Base-by-base conservation (phyloP, 2,113 vertebrate species). In the Plestiodon gilberti region DNA sequence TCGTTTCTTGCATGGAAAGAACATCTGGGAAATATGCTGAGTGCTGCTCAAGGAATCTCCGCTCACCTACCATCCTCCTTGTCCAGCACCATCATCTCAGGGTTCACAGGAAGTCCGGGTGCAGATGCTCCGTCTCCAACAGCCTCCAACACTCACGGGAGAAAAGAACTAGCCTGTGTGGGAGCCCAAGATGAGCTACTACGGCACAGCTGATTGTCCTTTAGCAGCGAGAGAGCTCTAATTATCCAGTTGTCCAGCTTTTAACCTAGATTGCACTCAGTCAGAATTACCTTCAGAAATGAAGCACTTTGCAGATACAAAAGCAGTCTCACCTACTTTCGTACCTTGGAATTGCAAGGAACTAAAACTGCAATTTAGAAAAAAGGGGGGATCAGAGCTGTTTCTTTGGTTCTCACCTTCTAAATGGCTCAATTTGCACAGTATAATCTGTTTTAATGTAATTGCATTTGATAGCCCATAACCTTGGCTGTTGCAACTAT, bases 51-150 rank as follows among this genome's bases (percentile, higher is more conserved):
- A 75, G 90, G 86, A 92, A 91, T 91, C 94, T 93, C 90, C 97
- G 91, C 95, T 95, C 96, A 98, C 98, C 98, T 97, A 99, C 99
- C 98, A 97, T 99, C 99, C 97, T 99, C 98, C 98, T 99, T 99
- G 98, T 99, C 98, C 96, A 99, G 96, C 97, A 99, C 99, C 99
- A 99, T 99, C 97, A 98, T 99, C 98, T 98, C 98, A 82, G 97
- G 96, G 96, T 96, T 93, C 95, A 84, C 88, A 97, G 96, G 95
- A 96, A 97, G 97, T 98, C 97, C 94, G 94, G 96, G 96, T 96
- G 96, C 96, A 96, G 97, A 96, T 96, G 97, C 96, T 98, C 96
- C 97, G 97, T 97, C 96, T 98, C 97, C 98, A 97, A 97, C 96
- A 97, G 97, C 96, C 96, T 95, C 94, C 91, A n/a, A n/a, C n/a